Evolutionary conservation across 2,888 invertebrate genomes (phyloP).

Genomic region (Drosophila kokeensis): DNA sequence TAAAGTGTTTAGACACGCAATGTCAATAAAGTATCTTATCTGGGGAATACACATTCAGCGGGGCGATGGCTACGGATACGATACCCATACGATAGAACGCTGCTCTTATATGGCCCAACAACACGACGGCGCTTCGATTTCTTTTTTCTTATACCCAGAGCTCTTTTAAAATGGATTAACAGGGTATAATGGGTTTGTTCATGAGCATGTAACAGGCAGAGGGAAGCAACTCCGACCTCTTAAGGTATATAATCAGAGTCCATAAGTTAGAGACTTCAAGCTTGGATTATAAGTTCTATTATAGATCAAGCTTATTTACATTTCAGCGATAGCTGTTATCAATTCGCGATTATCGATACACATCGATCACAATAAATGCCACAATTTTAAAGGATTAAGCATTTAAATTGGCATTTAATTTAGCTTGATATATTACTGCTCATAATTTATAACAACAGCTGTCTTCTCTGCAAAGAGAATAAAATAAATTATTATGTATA

Average conservation of each 20-base stretch:
- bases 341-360: not conserved
- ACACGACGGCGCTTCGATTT: conserved; percentile 20
- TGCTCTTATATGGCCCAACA: conserved; percentile 57
- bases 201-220: not conserved
- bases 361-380: not conserved
- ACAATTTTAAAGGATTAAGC: not conserved
- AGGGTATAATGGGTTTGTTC: not conserved
- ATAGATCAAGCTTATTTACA: not conserved
- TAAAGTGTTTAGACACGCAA: conserved; percentile 81
- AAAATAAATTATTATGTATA: not conserved
- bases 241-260: not conserved
- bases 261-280: not conserved
- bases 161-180: not conserved
- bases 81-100: conserved; percentile 29
- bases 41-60: conserved; percentile 50
- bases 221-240: not conserved
- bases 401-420: not conserved
- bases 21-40: conserved; percentile 81
- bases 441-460: not conserved
- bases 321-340: not conserved
- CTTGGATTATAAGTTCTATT: not conserved
- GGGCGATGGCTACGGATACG: conserved; percentile 72
- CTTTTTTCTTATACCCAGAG: not conserved
- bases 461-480: not conserved
- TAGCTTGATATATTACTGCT: not conserved